These are phyloP conservation scores for Eubucco bourcierii DNA, from an alignment of 2,113 vertebrate species.

Conservation along the genomic window DNA sequence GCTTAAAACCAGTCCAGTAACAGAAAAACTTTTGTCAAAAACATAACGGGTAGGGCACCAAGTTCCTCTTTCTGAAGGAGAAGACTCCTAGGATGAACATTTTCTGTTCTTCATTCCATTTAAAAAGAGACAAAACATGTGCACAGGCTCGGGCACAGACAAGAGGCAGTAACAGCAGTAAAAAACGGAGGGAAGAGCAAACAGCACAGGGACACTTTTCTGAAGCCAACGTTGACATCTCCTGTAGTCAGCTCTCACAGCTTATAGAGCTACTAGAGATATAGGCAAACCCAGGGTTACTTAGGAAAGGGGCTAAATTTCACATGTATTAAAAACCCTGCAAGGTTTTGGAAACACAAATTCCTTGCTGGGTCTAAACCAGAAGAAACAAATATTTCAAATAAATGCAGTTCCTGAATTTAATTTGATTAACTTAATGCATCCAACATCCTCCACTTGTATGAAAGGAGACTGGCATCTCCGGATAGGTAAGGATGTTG, in stretches of 20 bases:
- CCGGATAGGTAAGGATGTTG: not conserved
- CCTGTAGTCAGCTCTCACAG: not conserved
- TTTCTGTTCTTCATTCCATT: not conserved
- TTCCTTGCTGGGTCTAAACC: not conserved
- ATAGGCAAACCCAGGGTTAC: not conserved
- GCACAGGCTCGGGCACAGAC: not conserved
- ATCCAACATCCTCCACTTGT: not conserved
- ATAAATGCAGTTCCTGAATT: not conserved
- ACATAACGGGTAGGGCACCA: not conserved
- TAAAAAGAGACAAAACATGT: not conserved
- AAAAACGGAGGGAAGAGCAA: not conserved
- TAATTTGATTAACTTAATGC: not conserved
- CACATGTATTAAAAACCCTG: accelerated
- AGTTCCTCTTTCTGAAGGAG: not conserved
- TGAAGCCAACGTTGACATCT: not conserved
- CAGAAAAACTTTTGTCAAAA: not conserved
- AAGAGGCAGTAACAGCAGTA: not conserved
- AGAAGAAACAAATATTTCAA: not conserved
- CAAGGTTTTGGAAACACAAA: not conserved
- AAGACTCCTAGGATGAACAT: not conserved
- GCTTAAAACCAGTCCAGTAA: not conserved
- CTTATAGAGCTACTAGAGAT: not conserved
- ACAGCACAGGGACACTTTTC: not conserved
- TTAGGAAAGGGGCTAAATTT: not conserved
- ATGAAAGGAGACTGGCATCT: not conserved